These are phyloP conservation scores for Syngnathus typhle DNA, from an alignment of 2,113 vertebrate genomes.

Conservation along the genomic window DNA sequence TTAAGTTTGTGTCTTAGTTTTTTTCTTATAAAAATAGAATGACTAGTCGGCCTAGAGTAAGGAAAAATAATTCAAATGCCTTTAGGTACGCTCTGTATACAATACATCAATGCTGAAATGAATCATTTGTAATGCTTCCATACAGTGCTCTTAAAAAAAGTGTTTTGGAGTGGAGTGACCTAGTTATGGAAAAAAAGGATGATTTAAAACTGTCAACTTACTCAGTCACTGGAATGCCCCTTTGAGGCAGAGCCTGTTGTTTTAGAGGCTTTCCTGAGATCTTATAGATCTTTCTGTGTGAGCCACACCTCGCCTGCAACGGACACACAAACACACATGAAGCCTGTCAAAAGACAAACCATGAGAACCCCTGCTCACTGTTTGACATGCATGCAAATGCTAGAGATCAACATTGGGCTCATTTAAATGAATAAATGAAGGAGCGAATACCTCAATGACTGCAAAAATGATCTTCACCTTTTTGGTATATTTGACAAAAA, in stretches of 20 bases:
- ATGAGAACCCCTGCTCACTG: neutral
- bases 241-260: constrained; percentile 12
- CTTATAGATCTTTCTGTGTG: constrained; percentile 21
- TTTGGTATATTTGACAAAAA: neutral
- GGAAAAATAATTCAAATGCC: neutral
- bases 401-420: neutral
- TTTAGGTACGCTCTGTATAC: neutral
- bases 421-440: neutral
- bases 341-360: constrained; percentile 21
- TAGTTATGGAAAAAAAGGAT: constrained; percentile 8
- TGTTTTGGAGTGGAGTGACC: constrained; percentile 5
- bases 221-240: constrained; percentile 41
- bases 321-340: neutral
- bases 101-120: neutral
- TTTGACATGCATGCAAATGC: constrained; percentile 31
- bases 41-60: neutral
- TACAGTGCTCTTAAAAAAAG: constrained; percentile 3
- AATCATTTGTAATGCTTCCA: constrained; percentile 12
- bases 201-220: constrained; percentile 31
- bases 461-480: neutral
- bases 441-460: neutral
- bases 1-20: neutral
- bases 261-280: constrained; percentile 22
- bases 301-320: constrained; percentile 54
- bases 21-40: neutral